A percentile compares a stretch with the other conserved stretches of the same genome.
phyloP scores from a whole-genome alignment of 1,140 invertebrate genomes.

The Drosophila mojavensis region DNA sequence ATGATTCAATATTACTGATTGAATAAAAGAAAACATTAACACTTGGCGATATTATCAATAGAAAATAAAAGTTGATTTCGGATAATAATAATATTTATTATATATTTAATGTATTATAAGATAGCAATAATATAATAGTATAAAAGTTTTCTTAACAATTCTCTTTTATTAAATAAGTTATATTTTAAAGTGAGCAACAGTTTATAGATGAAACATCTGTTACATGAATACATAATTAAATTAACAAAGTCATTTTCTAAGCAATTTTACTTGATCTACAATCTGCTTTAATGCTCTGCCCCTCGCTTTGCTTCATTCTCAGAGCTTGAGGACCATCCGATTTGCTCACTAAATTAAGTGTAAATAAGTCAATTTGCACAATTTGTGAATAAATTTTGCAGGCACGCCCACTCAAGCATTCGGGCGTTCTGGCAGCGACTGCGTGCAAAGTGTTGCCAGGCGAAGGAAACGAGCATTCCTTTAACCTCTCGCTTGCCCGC shows the following conservation, averaged over 20 bases:
- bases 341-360: slow-evolving; percentile 41
- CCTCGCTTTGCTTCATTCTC: background rate
- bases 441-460: slow-evolving; percentile 15
- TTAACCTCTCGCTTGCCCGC: slow-evolving; percentile 56
- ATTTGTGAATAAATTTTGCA: slow-evolving; percentile 38
- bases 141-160: too few species aligned
- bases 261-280: background rate
- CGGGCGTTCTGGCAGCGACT: background rate
- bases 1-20: too few species aligned
- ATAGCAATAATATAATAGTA: too few species aligned
- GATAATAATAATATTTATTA: too few species aligned
- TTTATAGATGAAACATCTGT: too few species aligned
- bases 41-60: too few species aligned
- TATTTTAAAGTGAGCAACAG: too few species aligned
- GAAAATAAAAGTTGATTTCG: too few species aligned
- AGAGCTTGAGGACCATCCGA: slow-evolving; percentile 20
- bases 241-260: background rate
- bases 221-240: too few species aligned
- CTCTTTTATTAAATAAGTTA: too few species aligned
- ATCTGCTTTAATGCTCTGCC: slow-evolving; percentile 22
- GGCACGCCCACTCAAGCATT: slow-evolving; percentile 15
- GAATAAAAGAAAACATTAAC: too few species aligned
- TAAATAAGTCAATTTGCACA: slow-evolving; percentile 50
- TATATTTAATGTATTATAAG: too few species aligned
- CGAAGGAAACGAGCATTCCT: slow-evolving; percentile 29